Conservation (phyloP, 2,113 vertebrate genomes). For the Gymnocephalus cernua region DNA sequence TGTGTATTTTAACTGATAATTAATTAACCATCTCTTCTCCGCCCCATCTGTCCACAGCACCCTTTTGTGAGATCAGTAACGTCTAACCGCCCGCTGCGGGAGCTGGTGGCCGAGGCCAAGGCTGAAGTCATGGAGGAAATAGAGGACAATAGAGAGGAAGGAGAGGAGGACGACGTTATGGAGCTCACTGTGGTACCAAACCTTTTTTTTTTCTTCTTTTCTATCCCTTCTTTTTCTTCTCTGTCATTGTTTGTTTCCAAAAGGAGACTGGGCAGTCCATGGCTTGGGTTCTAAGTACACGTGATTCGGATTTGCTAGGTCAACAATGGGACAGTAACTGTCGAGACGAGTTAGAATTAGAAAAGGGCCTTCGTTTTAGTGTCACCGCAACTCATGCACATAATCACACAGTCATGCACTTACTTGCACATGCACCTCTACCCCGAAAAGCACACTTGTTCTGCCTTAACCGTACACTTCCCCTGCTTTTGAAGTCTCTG, state of each 20-base stretch:
- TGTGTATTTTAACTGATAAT: not conserved
- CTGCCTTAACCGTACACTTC: not conserved
- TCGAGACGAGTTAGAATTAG: not conserved
- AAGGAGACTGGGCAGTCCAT: slow-evolving; percentile 1
- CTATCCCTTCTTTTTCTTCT: slow-evolving; percentile 11
- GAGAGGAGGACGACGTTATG: slow-evolving; percentile 79
- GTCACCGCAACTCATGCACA: not conserved
- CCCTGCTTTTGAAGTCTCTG: not conserved
- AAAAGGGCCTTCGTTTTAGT: not conserved
- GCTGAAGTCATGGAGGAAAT: slow-evolving; percentile 92
- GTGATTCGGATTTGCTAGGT: not conserved
- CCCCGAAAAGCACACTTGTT: not conserved
- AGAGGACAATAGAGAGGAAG: slow-evolving; percentile 84
- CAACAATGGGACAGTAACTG: not conserved
- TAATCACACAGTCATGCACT: slow-evolving; percentile 1
- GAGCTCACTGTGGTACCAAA: slow-evolving; percentile 75
- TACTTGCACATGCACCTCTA: not conserved
- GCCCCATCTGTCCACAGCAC: slow-evolving; percentile 83
- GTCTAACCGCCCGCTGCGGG: slow-evolving; percentile 89
- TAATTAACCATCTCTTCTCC: not conserved
- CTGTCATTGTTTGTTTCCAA: slow-evolving; percentile 28
- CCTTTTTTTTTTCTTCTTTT: not conserved
- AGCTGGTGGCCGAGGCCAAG: slow-evolving; percentile 97
- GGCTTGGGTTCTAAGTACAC: not conserved
- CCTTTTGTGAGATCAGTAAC: slow-evolving; percentile 89